Base-by-base conservation (phyloP, 1,140 invertebrate species). In the Condylostylus longicornis region DNA sequence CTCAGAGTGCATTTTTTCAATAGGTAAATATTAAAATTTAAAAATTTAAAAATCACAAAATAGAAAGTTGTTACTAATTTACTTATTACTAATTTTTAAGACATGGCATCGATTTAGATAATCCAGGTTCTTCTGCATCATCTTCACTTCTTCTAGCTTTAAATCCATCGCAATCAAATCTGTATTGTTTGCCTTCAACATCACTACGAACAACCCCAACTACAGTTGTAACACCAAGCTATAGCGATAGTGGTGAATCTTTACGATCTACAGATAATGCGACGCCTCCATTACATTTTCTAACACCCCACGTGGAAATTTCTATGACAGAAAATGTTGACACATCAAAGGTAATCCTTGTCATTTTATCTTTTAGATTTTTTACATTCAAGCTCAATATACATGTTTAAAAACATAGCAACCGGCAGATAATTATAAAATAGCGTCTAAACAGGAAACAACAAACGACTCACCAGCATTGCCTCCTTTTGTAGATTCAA, bases 271-370 rank as follows among this genome's bases (percentile, higher is more conserved):
- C 77, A 13, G 81, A 84, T 49, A 84, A 84, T 55, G 79, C 77
- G 10, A 84, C 83, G 28, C 80, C 82, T 2, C 83, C 83, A 0
- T 86, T 86, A 78, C 83, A 88, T 61, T 88, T 86, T 57, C 66
- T 87, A 14, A 85, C 82, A 22, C 83, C 83, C 10, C 83, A 88
- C 48, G 82, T 88, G 17, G 83, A 88, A 65, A 87, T 88, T 63
- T 85, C 82, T 22, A 82, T 84, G 71, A 74, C 79, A 38, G 82
- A 84, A 54, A 70, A 69, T 38, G 69, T 61, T 30, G 55, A 58
- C 40, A 40, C 56, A 12, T 58, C 54, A 40, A 58, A 58, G 50
- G 55, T 58, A 56, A 56, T 46, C 47, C 30, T 19, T 40, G 22
- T 40, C 25, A 20, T 38, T 23, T 31, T 38, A 43, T 43, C 37